Percentiles rank a stretch among this genome's conserved stretches.
phyloP scores from a whole-genome alignment of 2,797 vertebrate genomes.

The Ctenopoma kingsleyae region DNA sequence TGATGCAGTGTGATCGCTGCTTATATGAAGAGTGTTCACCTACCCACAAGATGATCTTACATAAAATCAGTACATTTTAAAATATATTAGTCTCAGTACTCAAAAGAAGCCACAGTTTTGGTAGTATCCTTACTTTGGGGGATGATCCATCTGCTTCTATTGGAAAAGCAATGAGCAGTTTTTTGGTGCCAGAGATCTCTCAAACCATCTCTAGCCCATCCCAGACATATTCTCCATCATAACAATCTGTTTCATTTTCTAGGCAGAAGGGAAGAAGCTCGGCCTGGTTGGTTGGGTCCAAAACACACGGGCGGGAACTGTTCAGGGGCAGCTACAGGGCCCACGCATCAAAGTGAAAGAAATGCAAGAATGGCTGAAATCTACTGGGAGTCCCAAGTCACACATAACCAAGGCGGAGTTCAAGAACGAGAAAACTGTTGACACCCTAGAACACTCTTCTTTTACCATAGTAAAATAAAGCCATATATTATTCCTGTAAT shows the following conservation, averaged over 20 bases:
- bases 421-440: slow-evolving; percentile 88
- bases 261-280: slow-evolving; percentile 90
- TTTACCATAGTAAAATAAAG: slow-evolving; percentile 85
- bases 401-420: slow-evolving; percentile 89
- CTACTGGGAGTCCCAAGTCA: slow-evolving; percentile 92
- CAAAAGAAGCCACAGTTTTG: background rate
- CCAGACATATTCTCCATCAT: background rate
- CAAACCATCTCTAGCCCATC: background rate
- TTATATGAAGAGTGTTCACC: background rate
- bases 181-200: background rate
- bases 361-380: slow-evolving; percentile 93
- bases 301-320: slow-evolving; percentile 90
- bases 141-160: background rate
- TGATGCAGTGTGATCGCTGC: too few relatives aligned
- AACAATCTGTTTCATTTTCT: slow-evolving; percentile 39
- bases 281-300: slow-evolving; percentile 95
- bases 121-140: background rate
- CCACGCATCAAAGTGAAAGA: slow-evolving; percentile 82
- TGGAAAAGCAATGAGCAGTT: background rate
- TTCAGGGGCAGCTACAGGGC: slow-evolving; percentile 92
- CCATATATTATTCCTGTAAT: slow-evolving; percentile 33
- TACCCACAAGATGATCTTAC: background rate
- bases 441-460: slow-evolving; percentile 83
- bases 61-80: background rate
- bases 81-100: background rate